phyloP scores from a whole-genome alignment of 2,797 vertebrate genomes.

The Pteropus rufus region DNA sequence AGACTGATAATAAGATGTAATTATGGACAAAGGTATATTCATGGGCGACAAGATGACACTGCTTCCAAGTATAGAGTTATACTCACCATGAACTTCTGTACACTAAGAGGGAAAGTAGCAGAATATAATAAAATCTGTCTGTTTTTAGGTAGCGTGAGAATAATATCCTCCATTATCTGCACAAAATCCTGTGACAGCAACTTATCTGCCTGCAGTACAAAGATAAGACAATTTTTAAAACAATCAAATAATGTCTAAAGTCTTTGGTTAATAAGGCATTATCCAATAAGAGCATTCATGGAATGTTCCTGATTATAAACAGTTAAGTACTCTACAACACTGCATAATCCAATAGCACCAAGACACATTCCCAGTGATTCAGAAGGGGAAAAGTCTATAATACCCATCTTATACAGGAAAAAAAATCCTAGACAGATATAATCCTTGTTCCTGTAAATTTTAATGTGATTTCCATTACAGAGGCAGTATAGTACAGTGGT shows the following conservation, averaged over 20 bases:
- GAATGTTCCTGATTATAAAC: neutral
- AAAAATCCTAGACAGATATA: neutral
- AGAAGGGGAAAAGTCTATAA: neutral
- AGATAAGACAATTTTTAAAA: conserved; percentile 25
- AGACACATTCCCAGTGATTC: neutral
- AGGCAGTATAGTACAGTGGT: neutral
- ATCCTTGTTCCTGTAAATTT: neutral
- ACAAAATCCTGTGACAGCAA: conserved; percentile 99
- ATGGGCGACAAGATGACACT: fast-evolving
- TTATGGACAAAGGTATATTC: neutral
- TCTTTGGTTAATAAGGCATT: neutral
- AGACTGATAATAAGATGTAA: neutral
- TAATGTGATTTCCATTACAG: neutral
- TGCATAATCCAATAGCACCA: neutral
- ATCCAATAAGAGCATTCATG: neutral
- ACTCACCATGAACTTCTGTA: conserved; percentile 99
- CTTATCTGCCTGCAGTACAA: conserved; percentile 92
- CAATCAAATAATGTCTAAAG: neutral
- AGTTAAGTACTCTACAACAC: neutral
- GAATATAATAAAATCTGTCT: conserved; percentile 99
- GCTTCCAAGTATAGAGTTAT: neutral
- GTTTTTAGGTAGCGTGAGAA: conserved; percentile 96
- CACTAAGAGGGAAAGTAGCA: conserved; percentile 98
- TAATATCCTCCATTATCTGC: conserved; percentile 99
- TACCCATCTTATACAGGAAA: neutral